A percentile compares a stretch with the other conserved stretches of the same genome.
phyloP scores from a whole-genome alignment of 30 jellyfish, hydroid and myxozoan species.

The Cassiopea andromeda region DNA sequence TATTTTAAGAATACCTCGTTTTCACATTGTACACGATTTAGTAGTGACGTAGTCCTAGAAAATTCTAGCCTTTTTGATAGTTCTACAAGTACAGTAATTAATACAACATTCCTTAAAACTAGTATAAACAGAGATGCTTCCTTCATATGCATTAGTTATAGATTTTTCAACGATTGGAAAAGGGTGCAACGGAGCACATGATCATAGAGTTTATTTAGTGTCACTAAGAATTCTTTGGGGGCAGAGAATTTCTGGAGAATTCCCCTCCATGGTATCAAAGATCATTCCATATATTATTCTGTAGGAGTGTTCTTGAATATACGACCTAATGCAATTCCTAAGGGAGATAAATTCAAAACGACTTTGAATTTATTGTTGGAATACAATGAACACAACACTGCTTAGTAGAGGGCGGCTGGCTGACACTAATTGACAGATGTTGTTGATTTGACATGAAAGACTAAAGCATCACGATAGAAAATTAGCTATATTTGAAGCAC shows the following conservation, averaged over 20 bases:
- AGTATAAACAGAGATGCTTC: neutral
- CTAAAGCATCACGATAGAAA: too few species aligned
- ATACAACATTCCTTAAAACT: neutral
- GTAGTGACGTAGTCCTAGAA: neutral
- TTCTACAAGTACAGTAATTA: neutral
- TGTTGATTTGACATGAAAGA: too few species aligned
- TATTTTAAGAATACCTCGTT: neutral
- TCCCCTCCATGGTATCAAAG: neutral
- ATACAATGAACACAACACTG: too few species aligned
- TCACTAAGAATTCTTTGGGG: neutral
- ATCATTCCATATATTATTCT: too few species aligned
- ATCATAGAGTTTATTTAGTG: neutral
- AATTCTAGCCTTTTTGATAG: constrained; percentile 2
- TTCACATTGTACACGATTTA: constrained; percentile 1
- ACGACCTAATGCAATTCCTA: too few species aligned
- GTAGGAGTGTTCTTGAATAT: too few species aligned
- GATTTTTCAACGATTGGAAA: neutral
- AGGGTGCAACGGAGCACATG: neutral
- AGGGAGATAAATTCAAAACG: too few species aligned
- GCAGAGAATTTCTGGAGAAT: neutral
- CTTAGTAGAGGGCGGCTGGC: too few species aligned
- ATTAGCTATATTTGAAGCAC: too few species aligned
- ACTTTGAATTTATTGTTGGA: too few species aligned
- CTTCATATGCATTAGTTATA: neutral
- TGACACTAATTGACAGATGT: too few species aligned